Evolutionary conservation across 2,797 vertebrate genomes (phyloP), one percentile per base, ranked within the genome.

Genomic region (Semaprochilodus insignis): DNA sequence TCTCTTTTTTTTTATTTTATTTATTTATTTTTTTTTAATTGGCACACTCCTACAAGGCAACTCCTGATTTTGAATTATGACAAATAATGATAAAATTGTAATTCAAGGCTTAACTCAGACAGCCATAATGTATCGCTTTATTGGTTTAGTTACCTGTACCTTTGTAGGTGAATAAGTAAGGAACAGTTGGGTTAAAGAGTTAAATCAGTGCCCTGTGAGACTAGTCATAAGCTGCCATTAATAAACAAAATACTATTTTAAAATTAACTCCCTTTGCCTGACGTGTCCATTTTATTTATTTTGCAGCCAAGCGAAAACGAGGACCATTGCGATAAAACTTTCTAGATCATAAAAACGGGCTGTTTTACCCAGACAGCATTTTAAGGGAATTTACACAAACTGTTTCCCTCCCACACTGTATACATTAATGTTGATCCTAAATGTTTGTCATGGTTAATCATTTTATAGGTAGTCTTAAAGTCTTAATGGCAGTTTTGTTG

Each of bases 251-350:
- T 86, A 44, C 59, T 82, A 74, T 78, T 86, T 67, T 83, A 85
- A 54, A 84, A 54, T 25, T 15, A 31, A 8, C 80, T 87, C 48
- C 69, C 70, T 59, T 77, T 17, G 27, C 83, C 74, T 83, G 81
- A 83, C 75, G 79, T 79, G 83, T 51, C 16, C 66, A 84, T 86
- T 85, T 85, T 91, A 85, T 91, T 89, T 87, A 81, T 88, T 87
- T 91, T 90, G 85, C 88, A 74, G 31, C 14, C 88, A 89, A 89
- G 87, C 65, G 78, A 85, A 89, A 88, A 88, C 60, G 79, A 69
- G 75, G 81, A 78, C 85, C 84, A 82, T 70, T 85, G 84, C 88
- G 89, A 86, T 87, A 84, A 74, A 80, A 85, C 88, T 90, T 89
- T 83, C 77, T 59, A 86, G 89, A 65, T 71, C 76, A 63, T 82